Base-by-base conservation (phyloP, 2,797 vertebrate species). In the Oreochromis grahami region DNA sequence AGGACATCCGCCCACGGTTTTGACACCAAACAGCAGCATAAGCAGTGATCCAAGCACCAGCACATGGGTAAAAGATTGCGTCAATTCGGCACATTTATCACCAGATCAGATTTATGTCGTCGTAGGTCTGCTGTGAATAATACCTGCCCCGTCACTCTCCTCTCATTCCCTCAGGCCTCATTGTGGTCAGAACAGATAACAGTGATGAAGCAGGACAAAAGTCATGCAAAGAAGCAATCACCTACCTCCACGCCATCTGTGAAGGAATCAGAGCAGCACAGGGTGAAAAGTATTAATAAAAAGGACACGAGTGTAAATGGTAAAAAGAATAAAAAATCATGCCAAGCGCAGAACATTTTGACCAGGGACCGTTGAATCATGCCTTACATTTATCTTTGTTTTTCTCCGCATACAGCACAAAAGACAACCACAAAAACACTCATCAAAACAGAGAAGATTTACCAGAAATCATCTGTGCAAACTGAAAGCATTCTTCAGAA, bases 21-120 rank as follows among this genome's bases (percentile, higher is more conserved):
- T 86, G 84, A 87, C 56, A 56, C 65, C 79, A 82, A 87, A 89
- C 43, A 78, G 89, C 50, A 92, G 87, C 15, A 43, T 38, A 38
- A 83, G 72, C 53, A 93, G 92, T 29, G 85, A 77, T 56, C 81
- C 87, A 19, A 90, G 76, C 84, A 93, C 83, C 86, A 91, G 84
- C 82, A 86, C 91, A 84, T 93, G 94, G 96, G 96, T 96, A 94
- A 91, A 34, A 43, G 7, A 51, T 65, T 41, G 3, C 5, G 0
- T 12, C 11, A 10, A 36, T 48, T 65, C 1, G 1, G 36, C 26
- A 5, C 15, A 7, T 74, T 74, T 74, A 74, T 50, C 43, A 0
- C 3, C 0, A 26, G 0, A 32, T 50, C 45, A 32, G 17, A 13
- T 38, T 36, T 65, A 14, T 32, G n/a, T 34, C 29, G 17, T 29